Percentiles rank a stretch among this genome's conserved stretches.
Evolutionary conservation across 2,113 vertebrate species (phyloP).

Genomic region (Bufo gargarizans): DNA sequence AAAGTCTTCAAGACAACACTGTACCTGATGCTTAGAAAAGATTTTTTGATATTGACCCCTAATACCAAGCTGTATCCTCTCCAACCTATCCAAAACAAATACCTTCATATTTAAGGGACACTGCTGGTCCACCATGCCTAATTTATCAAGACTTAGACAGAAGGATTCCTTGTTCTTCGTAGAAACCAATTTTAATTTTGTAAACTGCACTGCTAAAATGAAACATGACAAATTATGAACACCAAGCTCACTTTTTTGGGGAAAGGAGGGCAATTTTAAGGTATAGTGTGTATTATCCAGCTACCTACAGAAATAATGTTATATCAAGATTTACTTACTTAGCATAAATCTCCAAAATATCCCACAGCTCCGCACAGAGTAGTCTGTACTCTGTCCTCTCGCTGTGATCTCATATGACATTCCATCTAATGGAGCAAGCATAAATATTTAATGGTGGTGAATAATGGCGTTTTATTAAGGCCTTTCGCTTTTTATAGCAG

Average conservation of each 20-base stretch:
- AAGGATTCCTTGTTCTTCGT: too few species aligned
- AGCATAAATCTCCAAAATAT: background rate
- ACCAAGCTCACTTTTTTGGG: background rate
- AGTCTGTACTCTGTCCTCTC: background rate
- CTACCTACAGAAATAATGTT: background rate
- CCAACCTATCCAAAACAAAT: background rate
- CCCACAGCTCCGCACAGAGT: background rate
- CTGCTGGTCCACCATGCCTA: background rate
- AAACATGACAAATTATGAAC: background rate
- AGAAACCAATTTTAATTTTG: background rate
- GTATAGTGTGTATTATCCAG: background rate
- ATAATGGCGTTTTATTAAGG: constrained; percentile 28
- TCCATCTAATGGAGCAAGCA: background rate
- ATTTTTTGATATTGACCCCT: too few species aligned
- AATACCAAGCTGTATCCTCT: background rate
- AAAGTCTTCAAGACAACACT: too few species aligned
- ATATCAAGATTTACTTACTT: background rate
- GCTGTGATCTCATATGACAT: constrained; percentile 1
- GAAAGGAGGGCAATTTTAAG: background rate
- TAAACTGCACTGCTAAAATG: background rate
- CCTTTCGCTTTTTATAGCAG: background rate
- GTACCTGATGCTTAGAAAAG: too few species aligned
- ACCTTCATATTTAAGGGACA: background rate
- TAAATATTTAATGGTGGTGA: constrained; percentile 26
- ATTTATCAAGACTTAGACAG: too few species aligned